Evolutionary conservation across 1,140 invertebrate species (phyloP), one percentile per base, ranked within the genome.

Genomic region (Drosophila sp.): DNA sequence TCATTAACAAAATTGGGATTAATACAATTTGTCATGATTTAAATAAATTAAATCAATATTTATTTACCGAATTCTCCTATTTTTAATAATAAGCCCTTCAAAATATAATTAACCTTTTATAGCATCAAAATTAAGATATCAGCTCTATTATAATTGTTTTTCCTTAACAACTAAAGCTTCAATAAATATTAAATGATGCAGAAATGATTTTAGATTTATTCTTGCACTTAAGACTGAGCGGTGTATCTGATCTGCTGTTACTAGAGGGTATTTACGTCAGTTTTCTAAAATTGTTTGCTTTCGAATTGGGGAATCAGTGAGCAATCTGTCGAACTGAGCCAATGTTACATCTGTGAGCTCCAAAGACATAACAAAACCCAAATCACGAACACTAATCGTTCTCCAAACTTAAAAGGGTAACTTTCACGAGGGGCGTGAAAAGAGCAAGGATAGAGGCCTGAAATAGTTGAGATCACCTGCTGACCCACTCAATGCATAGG

Each of bases 281-380:
- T 29, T 38, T 11, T 4, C 40, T 25, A 53, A 57, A 48, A 56
- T 36, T 66, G 58, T 62, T 70, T 70, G 69, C 43, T 43, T 58
- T 58, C 50, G 53, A 66, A 53, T 72, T 72, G 46, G 18, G 14
- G 32, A 69, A 43, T 69, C 65, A 61, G 25, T 69, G 65, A 57
- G 7, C 43, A 36, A 27, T 46, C 59, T 29, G 29, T 0, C 63
- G 6, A 36, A 18, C 14, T 9, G 18, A 46, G 48, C 13, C 40
- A 48, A 53, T 36, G 48, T 38, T 38, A 27, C 46, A 41, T 9
- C 7, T n/a, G 14, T 38, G 21, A 41, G 41, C 51, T 11, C 13
- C 27, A 46, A 46, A 57, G 41, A n/a, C 5, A 8, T n/a, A 16
- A 53, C 29, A 11, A 53, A 48, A 58, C 7, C 18, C 40, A 13